These are phyloP conservation scores for Saccostrea echinata DNA, from an alignment of 1,140 invertebrate genomes.

Conservation along the genomic window DNA sequence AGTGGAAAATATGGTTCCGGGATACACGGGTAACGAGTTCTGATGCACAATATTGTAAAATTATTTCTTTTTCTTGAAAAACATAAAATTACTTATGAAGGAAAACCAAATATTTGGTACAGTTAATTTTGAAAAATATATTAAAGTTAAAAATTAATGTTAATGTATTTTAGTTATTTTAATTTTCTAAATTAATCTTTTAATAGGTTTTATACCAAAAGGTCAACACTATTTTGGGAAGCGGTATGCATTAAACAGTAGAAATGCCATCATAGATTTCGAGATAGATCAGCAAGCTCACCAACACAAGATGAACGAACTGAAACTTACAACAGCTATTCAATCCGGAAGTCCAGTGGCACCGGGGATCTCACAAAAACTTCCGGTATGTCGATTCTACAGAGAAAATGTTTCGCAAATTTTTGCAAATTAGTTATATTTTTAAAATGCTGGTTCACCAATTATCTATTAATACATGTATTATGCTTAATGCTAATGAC, in stretches of 20 bases:
- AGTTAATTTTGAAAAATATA: no score
- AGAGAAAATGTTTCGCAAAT: no score
- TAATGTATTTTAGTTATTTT: no score
- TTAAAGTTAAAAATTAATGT: no score
- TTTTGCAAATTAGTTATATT: no score
- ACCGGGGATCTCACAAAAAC: not conserved
- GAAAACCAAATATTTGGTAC: no score
- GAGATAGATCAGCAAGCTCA: conserved; percentile 65
- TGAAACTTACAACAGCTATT: conserved; percentile 57
- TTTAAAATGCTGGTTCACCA: no score
- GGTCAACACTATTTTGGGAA: conserved; percentile 72
- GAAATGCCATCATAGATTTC: conserved; percentile 70
- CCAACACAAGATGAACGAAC: conserved; percentile 62
- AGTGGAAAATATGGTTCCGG: conserved; percentile 72
- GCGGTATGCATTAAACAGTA: conserved; percentile 69
- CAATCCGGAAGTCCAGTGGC: conserved; percentile 55
- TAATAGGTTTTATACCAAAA: conserved; percentile 71
- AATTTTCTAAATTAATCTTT: no score
- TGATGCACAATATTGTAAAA: not conserved
- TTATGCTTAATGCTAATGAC: no score
- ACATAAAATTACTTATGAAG: no score
- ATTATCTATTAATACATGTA: no score
- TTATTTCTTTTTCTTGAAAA: no score
- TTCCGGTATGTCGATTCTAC: conserved; percentile 27
- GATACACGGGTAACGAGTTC: conserved; percentile 69